phyloP scores from a whole-genome alignment of 1,140 invertebrate species.

The Drosophila ficusphila region DNA sequence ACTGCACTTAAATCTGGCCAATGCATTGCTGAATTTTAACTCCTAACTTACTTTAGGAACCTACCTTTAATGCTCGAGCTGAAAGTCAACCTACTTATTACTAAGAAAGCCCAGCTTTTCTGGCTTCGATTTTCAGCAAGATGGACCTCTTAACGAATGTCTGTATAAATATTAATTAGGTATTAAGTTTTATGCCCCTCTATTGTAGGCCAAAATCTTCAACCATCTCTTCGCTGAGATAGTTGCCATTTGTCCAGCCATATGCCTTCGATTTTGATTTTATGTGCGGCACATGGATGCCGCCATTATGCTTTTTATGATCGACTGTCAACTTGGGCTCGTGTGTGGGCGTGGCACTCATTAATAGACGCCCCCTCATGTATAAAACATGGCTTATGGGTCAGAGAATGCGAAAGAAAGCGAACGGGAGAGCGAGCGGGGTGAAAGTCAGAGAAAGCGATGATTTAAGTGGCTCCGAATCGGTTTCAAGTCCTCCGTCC shows the following conservation, averaged over 20 bases:
- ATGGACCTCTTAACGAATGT: no score
- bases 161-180: no score
- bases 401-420: background rate
- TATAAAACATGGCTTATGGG: conserved; percentile 1
- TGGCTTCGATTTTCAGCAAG: no score
- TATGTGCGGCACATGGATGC: conserved; percentile 21
- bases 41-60: no score
- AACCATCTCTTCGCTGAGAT: background rate
- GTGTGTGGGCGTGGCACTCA: conserved; percentile 10
- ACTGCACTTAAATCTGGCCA: no score
- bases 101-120: no score
- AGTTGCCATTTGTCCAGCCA: background rate
- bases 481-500: background rate
- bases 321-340: conserved; percentile 11
- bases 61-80: no score
- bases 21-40: no score
- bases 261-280: conserved; percentile 19
- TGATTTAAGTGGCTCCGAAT: background rate
- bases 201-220: no score
- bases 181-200: no score
- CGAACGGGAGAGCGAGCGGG: background rate
- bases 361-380: background rate
- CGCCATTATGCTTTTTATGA: conserved; percentile 29
- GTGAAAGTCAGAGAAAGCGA: background rate
- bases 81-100: no score